These are phyloP conservation scores for Ploceus nigricollis DNA, from an alignment of 2,113 vertebrate species.

Conservation along the genomic window DNA sequence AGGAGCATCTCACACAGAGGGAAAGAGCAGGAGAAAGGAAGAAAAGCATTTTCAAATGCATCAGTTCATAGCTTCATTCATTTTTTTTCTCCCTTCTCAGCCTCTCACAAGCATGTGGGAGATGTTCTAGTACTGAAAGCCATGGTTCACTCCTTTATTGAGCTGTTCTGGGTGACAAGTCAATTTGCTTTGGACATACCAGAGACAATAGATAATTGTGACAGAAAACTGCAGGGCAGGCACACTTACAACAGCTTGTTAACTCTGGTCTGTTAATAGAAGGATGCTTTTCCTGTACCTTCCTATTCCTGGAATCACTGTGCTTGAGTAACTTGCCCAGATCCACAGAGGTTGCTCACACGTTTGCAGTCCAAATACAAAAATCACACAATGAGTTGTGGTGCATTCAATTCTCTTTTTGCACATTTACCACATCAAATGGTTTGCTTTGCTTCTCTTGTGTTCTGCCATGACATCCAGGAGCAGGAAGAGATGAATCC, in stretches of 20 bases:
- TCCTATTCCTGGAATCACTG: neutral
- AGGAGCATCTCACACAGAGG: neutral
- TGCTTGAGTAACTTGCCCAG: neutral
- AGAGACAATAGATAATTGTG: slow-evolving; percentile 21
- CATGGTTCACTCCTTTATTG: neutral
- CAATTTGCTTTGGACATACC: slow-evolving; percentile 18
- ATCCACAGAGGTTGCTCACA: neutral
- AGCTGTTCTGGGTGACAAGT: neutral
- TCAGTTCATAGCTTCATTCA: neutral
- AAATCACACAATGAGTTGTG: neutral
- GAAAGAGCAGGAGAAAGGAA: neutral
- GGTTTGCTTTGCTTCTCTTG: neutral
- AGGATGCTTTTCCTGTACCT: neutral
- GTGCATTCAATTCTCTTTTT: neutral
- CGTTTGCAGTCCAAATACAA: neutral
- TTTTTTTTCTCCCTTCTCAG: neutral
- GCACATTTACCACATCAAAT: neutral
- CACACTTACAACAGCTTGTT: neutral
- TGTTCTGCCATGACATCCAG: neutral
- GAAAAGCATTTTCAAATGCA: neutral
- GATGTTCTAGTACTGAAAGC: slow-evolving; percentile 46
- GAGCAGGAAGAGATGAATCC: neutral
- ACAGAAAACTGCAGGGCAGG: neutral
- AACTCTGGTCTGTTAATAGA: neutral
- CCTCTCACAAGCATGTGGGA: slow-evolving; percentile 22